Percentiles rank a stretch among this genome's conserved stretches.
phyloP scores from a whole-genome alignment of 2,113 vertebrate genomes.

The Gnathonemus longibarbis region DNA sequence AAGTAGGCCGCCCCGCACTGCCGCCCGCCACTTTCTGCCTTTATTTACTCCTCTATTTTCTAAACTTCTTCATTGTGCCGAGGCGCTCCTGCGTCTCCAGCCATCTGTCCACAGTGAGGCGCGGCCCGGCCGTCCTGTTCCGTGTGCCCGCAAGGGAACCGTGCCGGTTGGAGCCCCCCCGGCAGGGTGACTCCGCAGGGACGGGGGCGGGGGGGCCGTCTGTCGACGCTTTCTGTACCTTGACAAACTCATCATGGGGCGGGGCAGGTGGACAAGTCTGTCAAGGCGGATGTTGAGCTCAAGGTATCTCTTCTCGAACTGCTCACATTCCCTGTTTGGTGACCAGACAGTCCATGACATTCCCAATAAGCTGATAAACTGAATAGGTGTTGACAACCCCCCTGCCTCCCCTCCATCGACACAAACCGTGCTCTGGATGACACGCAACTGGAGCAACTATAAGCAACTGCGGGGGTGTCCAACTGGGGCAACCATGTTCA shows the following conservation, averaged over 20 bases:
- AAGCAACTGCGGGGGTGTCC: not conserved
- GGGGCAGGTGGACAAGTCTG: not conserved
- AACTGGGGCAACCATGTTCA: not conserved
- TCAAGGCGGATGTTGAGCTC: not conserved
- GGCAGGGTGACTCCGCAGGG: constrained; percentile 17
- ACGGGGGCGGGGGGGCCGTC: constrained; percentile 25
- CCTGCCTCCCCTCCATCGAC: not conserved
- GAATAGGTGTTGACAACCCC: not conserved
- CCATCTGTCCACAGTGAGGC: constrained; percentile 68
- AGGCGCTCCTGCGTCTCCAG: constrained; percentile 46
- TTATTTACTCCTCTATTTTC: constrained; percentile 46
- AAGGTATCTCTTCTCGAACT: not conserved
- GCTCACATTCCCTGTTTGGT: not conserved
- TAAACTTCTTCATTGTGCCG: constrained; percentile 52
- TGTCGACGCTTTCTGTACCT: constrained; percentile 40
- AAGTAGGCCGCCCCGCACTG: not conserved
- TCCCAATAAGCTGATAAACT: not conserved
- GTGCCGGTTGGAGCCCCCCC: constrained; percentile 17
- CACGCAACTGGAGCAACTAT: not conserved
- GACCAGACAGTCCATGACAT: not conserved
- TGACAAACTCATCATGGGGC: constrained; percentile 54
- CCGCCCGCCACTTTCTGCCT: not conserved
- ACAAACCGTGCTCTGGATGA: not conserved
- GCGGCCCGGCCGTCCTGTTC: constrained; percentile 47
- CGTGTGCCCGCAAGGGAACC: constrained; percentile 39